Evolutionary conservation across 2,113 vertebrate genomes (phyloP), one percentile per base, ranked within the genome.

Genomic region (Phyllostomus discolor): DNA sequence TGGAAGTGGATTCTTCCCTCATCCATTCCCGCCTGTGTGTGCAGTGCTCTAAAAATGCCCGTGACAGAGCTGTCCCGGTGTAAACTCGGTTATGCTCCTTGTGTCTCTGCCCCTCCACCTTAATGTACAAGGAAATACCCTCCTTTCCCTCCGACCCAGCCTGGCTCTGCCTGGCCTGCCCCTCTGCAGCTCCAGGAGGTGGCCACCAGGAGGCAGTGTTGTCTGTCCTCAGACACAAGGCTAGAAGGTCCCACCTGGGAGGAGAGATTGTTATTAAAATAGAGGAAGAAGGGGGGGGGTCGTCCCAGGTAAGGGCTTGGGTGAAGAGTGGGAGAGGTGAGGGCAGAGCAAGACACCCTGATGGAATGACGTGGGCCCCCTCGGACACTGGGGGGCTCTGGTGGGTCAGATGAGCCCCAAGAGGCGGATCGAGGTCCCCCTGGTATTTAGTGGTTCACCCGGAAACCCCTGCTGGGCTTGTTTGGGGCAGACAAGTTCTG

Each of bases 121-220:
- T 26, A 1, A 5, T 48, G 35, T 38, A 35, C n/a, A 24, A 50
- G n/a, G 50, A 20, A 35, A 8, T 1, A 1, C 28, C 6, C 33
- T 9, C 54, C 33, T 22, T 95, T 41, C 43, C 0, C 9, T 22
- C 41, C 28, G 75, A 24, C 5, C 19, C 33, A 59, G 24, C 22
- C 24, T 26, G 64, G 5, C 2, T 0, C 10, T 1, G 54, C 15
- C 2, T 2, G 73, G n/a, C 26, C 11, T 10, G 31, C 1, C 41
- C 46, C 41, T 22, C 67, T 79, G 88, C 19, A 64, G 80, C 35
- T 64, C 26, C 69, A 19, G 1, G 0, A 20, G 0, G 0, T 66
- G 67, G 35, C 80, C 48, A 79, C 93, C 9, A 94, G 69, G 80
- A 92, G 84, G 75, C 93, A 84, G 64, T 81, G 54, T 73, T 62